phyloP scores from a whole-genome alignment of 1,140 invertebrate genomes.

The Drosophila seguyi region DNA sequence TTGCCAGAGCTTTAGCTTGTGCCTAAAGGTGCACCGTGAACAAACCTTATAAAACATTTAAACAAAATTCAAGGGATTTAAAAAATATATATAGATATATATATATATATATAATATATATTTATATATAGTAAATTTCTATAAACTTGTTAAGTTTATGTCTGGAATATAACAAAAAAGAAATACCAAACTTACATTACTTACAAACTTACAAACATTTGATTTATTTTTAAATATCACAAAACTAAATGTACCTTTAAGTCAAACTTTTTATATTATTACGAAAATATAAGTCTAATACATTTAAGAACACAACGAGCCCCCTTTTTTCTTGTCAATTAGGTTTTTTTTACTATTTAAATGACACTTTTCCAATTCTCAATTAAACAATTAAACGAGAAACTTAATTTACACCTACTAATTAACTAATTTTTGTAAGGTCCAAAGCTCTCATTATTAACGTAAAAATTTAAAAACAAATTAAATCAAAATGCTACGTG shows the following conservation, averaged over 20 bases:
- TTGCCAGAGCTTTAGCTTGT: slow-evolving; percentile 22
- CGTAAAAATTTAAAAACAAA: background rate
- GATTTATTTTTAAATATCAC: background rate
- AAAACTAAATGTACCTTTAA: background rate
- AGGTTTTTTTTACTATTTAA: background rate
- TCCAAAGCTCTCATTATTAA: no score
- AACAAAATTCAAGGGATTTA: background rate
- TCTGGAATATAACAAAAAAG: background rate
- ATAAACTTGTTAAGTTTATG: background rate
- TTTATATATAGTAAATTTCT: no score
- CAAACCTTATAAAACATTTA: background rate
- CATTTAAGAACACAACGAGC: background rate
- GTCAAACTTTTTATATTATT: no score
- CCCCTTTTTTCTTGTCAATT: background rate
- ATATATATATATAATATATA: no score
- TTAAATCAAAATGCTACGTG: background rate
- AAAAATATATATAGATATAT: no score
- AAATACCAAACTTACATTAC: background rate
- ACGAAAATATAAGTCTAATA: background rate
- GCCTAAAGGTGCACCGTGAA: slow-evolving; percentile 4
- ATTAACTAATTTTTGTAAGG: no score
- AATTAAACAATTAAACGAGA: no score
- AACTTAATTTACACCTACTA: no score
- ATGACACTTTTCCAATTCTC: no score
- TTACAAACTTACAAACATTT: no score